Evolutionary conservation across 2,113 vertebrate genomes (phyloP).

Genomic region (Hippocampus abdominalis): DNA sequence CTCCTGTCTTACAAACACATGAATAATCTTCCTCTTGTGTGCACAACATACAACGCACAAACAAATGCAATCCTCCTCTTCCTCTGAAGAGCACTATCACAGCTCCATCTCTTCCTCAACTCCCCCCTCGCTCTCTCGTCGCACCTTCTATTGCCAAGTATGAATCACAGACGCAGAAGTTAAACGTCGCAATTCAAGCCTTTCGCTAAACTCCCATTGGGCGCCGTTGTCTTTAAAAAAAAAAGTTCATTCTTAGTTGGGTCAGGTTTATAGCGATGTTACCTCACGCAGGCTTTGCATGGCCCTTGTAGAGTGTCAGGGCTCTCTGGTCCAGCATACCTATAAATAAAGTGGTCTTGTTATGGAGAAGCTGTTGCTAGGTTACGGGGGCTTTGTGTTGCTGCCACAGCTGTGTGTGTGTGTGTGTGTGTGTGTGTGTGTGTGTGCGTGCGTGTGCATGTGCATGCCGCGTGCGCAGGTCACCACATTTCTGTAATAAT

Average conservation of each 20-base stretch:
- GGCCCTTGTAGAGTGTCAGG: constrained; percentile 43
- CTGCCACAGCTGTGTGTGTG: constrained; percentile 63
- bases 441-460: not conserved
- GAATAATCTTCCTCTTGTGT: constrained; percentile 1
- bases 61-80: constrained; percentile 12
- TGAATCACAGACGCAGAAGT: constrained; percentile 4
- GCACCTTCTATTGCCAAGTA: not conserved
- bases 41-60: not conserved
- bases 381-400: constrained; percentile 64
- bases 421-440: not conserved
- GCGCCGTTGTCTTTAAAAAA: not conserved
- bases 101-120: constrained; percentile 16
- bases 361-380: constrained; percentile 72
- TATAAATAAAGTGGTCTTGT: constrained; percentile 70
- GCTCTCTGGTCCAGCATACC: constrained; percentile 52
- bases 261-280: constrained; percentile 17
- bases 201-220: not conserved
- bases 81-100: constrained; percentile 5
- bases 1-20: constrained; percentile 23
- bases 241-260: not conserved
- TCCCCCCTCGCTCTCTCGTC: constrained; percentile 10
- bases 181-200: constrained; percentile 11
- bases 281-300: constrained; percentile 33
- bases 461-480: constrained; percentile 52
- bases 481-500: constrained; percentile 64